Evolutionary conservation across 2,113 vertebrate species (phyloP), one percentile per base, ranked within the genome.

Genomic region (Leptobrachium ailaonicum): DNA sequence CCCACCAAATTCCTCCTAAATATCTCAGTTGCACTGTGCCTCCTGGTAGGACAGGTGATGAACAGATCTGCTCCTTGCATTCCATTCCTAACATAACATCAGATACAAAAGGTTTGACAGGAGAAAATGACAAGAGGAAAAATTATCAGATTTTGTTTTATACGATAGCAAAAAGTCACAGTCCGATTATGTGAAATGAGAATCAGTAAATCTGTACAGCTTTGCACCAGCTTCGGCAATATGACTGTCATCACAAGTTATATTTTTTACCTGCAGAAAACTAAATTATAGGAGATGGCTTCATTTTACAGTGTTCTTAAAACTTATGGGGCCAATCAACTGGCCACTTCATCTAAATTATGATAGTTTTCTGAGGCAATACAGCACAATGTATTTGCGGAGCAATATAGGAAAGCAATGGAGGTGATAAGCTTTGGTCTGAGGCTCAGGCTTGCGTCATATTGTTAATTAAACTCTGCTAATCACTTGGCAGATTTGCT

Each of bases 131-230:
- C 62, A 47, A 47, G 2, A n/a, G 13, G 42, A n/a, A 70, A 20
- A 64, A 45, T 64, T 45, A 50, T 47, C 73, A 75, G 58, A 75
- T 75, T n/a, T 40, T 43, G 1, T 41, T 12, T 12, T 32, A 8
- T 11, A 75, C 20, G 73, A 75, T 63, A 66, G 3, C 7, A 75
- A 73, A 54, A 73, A 73, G 20, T 4, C 32, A 42, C 7, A 20
- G 42, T 43, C 67, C 9, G 42, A 4, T 70, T 70, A 13, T 70
- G 43, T 14, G 14, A 70, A 70, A 13, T 2, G 47, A 42, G 13
- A 70, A 70, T 47, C 42, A 45, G 47, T 8, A 50, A 50, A 50
- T 50, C 47, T 5, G 20, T 32, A 50, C 47, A 5, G 47, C 42
- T 70, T 64, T 64, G 62, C 62, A 64, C 62, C 1, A 4, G 10